These are phyloP conservation scores for Apodemus speciosus DNA, from an alignment of 2,113 vertebrate species.

Conservation along the genomic window DNA sequence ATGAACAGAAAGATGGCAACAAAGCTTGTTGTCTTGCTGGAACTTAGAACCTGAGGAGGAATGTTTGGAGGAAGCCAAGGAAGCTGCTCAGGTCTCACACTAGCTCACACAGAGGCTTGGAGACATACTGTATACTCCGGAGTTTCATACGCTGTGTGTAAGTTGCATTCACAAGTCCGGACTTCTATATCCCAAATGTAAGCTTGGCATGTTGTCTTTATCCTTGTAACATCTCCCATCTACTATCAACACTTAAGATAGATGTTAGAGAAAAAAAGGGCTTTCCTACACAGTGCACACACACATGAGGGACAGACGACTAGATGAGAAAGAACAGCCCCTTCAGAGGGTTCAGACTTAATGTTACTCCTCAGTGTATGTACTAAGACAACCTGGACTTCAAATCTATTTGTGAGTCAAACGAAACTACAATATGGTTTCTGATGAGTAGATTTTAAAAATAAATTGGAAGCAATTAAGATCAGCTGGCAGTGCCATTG, in stretches of 20 bases:
- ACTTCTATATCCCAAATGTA: neutral
- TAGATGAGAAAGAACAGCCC: neutral
- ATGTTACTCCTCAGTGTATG: neutral
- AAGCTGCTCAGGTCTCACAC: neutral
- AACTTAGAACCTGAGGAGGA: neutral
- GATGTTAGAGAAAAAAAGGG: neutral
- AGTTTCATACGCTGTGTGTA: neutral
- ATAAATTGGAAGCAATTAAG: neutral
- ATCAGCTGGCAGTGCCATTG: neutral
- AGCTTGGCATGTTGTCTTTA: neutral
- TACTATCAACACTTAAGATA: neutral
- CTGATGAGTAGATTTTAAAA: neutral
- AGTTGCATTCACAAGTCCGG: neutral
- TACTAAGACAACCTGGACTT: neutral
- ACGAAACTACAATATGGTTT: neutral
- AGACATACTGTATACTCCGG: neutral
- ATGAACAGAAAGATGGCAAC: constrained; percentile 18
- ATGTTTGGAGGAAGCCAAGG: neutral
- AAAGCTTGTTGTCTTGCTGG: neutral
- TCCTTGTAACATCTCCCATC: neutral
- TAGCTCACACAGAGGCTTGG: neutral
- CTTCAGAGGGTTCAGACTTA: neutral
- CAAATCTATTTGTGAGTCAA: constrained; percentile 21
- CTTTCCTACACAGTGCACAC: neutral
- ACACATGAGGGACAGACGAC: neutral